A percentile compares a stretch with the other conserved stretches of the same genome.
Evolutionary conservation across 2,113 vertebrate genomes (phyloP).

Genomic region (Larimichthys polyactis): DNA sequence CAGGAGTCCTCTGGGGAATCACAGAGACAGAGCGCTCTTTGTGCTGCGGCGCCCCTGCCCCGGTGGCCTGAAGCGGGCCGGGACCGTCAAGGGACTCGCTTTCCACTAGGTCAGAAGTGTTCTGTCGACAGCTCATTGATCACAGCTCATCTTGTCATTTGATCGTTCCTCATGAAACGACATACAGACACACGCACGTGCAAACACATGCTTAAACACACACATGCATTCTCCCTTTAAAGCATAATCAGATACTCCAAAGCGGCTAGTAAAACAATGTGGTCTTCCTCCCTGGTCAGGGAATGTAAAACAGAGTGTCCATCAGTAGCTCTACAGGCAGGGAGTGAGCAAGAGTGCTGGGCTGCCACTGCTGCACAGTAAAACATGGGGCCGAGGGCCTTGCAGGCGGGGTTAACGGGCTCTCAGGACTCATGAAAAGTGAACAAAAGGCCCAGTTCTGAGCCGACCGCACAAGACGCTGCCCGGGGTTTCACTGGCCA

Average conservation of each 20-base stretch:
- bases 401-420: slow-evolving; percentile 76
- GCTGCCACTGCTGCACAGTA: slow-evolving; percentile 73
- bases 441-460: slow-evolving; percentile 84
- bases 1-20: slow-evolving; percentile 68
- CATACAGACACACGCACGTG: slow-evolving; percentile 57
- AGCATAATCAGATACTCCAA: slow-evolving; percentile 70
- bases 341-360: slow-evolving; percentile 43
- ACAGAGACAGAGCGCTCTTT: slow-evolving; percentile 84
- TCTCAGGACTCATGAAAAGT: slow-evolving; percentile 80
- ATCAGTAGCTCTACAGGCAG: slow-evolving; percentile 66
- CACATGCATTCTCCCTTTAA: slow-evolving; percentile 62
- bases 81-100: slow-evolving; percentile 79
- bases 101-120: slow-evolving; percentile 87
- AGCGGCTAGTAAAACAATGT: slow-evolving; percentile 74
- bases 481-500: slow-evolving; percentile 79
- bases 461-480: slow-evolving; percentile 83
- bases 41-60: slow-evolving; percentile 76
- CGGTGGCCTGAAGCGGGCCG: slow-evolving; percentile 79
- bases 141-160: slow-evolving; percentile 87
- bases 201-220: slow-evolving; percentile 5
- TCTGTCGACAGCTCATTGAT: slow-evolving; percentile 89
- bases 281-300: slow-evolving; percentile 55
- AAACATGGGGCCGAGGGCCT: slow-evolving; percentile 72
- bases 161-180: slow-evolving; percentile 67
- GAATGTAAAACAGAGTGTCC: slow-evolving; percentile 68